Evolutionary conservation across 2,113 vertebrate species (phyloP).

Genomic region (Poeciliopsis prolifica): DNA sequence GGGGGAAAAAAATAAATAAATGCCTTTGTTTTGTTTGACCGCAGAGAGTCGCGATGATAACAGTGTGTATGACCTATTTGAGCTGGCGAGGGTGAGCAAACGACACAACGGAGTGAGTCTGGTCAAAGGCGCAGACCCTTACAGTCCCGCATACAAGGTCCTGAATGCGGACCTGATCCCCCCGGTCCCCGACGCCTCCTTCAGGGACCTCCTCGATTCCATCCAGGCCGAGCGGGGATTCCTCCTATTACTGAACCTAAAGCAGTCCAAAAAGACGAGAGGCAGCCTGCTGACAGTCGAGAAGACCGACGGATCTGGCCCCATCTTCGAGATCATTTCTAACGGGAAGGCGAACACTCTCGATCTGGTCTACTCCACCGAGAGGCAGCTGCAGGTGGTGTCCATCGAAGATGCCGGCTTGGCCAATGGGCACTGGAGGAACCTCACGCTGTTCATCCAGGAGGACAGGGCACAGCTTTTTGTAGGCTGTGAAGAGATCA

Average conservation of each 20-base stretch:
- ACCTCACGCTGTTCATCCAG: constrained; percentile 94
- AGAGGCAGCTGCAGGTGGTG: constrained; percentile 85
- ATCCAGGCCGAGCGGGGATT: constrained; percentile 93
- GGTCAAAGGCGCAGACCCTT: constrained; percentile 89
- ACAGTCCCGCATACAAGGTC: constrained; percentile 93
- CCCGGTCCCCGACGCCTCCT: constrained; percentile 85
- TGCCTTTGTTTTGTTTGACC: constrained; percentile 20
- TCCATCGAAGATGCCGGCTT: constrained; percentile 90
- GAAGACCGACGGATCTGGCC: constrained; percentile 86
- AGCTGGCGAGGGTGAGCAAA: constrained; percentile 81
- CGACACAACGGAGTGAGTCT: constrained; percentile 85
- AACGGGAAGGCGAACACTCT: constrained; percentile 92
- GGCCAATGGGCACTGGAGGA: constrained; percentile 93
- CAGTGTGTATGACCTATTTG: constrained; percentile 93
- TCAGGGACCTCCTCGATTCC: constrained; percentile 93
- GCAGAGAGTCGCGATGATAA: constrained; percentile 90
- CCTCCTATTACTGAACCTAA: constrained; percentile 90
- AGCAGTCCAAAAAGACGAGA: constrained; percentile 88
- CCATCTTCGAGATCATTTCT: constrained; percentile 91
- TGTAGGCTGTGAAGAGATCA: constrained; percentile 93
- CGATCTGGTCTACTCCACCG: constrained; percentile 87
- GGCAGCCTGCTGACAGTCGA: constrained; percentile 90
- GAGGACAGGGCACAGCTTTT: constrained; percentile 92
- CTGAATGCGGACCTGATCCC: constrained; percentile 92
- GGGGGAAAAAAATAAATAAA: background rate